These are phyloP conservation scores for Anhinga rufa DNA, from an alignment of 2,113 vertebrate genomes.

Conservation along the genomic window DNA sequence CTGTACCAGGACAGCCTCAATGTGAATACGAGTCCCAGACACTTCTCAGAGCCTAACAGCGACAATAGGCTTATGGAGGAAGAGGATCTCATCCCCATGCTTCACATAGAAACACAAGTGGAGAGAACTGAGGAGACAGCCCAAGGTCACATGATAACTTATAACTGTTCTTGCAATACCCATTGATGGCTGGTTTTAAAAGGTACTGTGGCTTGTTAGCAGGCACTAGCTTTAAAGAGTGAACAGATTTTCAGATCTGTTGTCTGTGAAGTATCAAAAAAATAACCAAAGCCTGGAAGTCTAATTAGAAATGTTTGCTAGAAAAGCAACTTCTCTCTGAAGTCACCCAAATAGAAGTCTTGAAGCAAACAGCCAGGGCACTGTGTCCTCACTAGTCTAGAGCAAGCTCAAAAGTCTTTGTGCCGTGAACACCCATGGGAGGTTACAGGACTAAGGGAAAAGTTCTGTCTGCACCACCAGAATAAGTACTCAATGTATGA, in stretches of 20 bases:
- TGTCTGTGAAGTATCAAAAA: not conserved
- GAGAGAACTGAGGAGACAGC: not conserved
- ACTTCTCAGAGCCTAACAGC: not conserved
- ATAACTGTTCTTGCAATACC: not conserved
- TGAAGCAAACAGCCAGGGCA: not conserved
- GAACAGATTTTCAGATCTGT: not conserved
- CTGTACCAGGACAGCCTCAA: not conserved
- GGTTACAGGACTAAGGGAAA: not conserved
- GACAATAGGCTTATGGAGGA: not conserved
- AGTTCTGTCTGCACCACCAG: not conserved
- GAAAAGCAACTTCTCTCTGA: not conserved
- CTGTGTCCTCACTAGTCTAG: not conserved
- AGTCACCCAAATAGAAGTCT: not conserved
- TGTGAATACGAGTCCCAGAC: not conserved
- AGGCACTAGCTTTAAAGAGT: not conserved
- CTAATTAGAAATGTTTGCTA: not conserved
- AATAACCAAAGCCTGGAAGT: not conserved
- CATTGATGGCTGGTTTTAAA: not conserved
- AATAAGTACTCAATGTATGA: slow-evolving; percentile 19
- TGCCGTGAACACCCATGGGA: not conserved
- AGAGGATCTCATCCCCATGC: not conserved
- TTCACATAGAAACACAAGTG: not conserved
- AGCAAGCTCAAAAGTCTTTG: not conserved
- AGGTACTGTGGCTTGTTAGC: not conserved
- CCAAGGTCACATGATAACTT: not conserved